Evolutionary conservation across 2,888 invertebrate genomes (phyloP), one percentile per base, ranked within the genome.

Genomic region (Carabus problematicus): DNA sequence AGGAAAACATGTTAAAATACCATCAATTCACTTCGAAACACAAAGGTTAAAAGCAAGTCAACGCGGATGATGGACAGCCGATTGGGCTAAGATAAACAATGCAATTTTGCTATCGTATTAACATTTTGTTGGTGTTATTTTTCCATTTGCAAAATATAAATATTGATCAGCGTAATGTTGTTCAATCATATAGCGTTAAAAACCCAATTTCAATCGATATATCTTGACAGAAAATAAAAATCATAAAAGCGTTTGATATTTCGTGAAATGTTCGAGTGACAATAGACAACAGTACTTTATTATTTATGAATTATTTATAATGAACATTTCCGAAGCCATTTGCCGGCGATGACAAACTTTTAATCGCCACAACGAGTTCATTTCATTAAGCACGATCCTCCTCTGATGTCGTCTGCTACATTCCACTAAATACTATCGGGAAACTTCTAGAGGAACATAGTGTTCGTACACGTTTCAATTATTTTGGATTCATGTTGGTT

Each of bases 231-330:
- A 3, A 6, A 29, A 29, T 29, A 29, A 29, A 29, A 29, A 29
- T 29, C 40, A 61, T 61, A 61, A 49, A 61, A 47, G 12, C 16
- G 12, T 12, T 58, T 9, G 43, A 59, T 29, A 6, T 29, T 29
- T 29, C n/a, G n/a, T n/a, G 6, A 29, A 29, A 29, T 3, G 29
- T 56, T 14, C 45, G 47, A 61, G 61, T 61, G 40, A 47, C 47
- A 61, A 61, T n/a, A n/a, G n/a, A n/a, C n/a, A 61, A 61, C 61
- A 18, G 61, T 40, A 61, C 49, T 47, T n/a, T 47, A 61, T 29
- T 47, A 61, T 61, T 61, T 49, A n/a, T 39, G 49, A 61, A 61
- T 45, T 49, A 49, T 47, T 61, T 61, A 49, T 61, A 61, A 61
- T 61, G 61, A 47, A 61, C 45, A 61, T 61, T 56, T 61, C 29